Conservation (phyloP, 2,113 vertebrate genomes). For the Ailurus styani region DNA sequence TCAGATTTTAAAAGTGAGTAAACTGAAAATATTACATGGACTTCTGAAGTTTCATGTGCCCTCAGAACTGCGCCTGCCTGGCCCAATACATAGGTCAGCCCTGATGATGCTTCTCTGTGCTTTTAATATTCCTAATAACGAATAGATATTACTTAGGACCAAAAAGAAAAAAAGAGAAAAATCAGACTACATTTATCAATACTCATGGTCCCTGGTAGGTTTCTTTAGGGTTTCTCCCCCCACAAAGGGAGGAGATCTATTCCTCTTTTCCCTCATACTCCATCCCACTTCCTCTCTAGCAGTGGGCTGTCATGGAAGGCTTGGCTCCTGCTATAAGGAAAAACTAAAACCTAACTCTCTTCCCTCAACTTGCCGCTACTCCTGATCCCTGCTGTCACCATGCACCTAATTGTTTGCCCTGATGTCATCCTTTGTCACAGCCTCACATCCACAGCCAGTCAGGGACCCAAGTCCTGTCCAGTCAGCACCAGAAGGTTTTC, state of each 20-base stretch:
- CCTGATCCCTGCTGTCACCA: not conserved
- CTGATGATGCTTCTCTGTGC: not conserved
- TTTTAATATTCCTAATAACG: not conserved
- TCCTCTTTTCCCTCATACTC: not conserved
- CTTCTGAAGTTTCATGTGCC: not conserved
- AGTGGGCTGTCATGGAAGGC: not conserved
- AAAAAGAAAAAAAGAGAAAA: not conserved
- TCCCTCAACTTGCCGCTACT: not conserved
- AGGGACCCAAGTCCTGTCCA: not conserved
- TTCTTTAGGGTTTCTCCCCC: not conserved
- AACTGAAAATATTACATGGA: not conserved
- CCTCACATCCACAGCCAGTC: not conserved
- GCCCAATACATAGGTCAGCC: not conserved
- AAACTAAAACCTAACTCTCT: not conserved
- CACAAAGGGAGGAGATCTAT: not conserved
- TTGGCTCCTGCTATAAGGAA: not conserved
- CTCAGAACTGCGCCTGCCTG: not conserved
- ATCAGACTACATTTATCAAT: not conserved
- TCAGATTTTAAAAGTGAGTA: not conserved
- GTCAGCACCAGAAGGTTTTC: not conserved
- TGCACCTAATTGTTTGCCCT: accelerated
- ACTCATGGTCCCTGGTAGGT: not conserved
- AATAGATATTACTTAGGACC: not conserved
- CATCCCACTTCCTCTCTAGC: not conserved
- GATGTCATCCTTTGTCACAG: not conserved